Percentiles rank a stretch among this genome's conserved stretches.
These are phyloP conservation scores for Parnassius orleans DNA, from an alignment of 2,888 invertebrate genomes.

Conservation along the genomic window DNA sequence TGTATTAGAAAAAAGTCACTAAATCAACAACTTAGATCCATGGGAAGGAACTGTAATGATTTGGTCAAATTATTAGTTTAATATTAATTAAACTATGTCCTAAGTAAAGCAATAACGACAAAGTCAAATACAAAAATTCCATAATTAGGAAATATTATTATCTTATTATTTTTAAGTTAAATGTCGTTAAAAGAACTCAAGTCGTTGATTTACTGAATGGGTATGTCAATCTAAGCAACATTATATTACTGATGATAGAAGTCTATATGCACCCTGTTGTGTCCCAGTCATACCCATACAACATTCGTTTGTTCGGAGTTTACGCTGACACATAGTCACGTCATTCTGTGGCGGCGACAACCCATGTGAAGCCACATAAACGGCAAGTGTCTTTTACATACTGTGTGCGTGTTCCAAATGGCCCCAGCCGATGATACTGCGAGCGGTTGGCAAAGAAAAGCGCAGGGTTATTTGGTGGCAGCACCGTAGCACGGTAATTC, in stretches of 20 bases:
- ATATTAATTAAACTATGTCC: constrained; percentile 30
- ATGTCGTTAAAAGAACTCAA: constrained; percentile 48
- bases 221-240: constrained; percentile 48
- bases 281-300: constrained; percentile 64
- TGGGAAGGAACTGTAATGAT: constrained; percentile 39
- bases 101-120: constrained; percentile 32
- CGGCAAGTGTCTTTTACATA: constrained; percentile 79
- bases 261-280: constrained; percentile 67
- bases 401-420: constrained; percentile 78
- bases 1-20: constrained; percentile 56
- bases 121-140: constrained; percentile 27
- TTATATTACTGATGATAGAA: constrained; percentile 50
- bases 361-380: constrained; percentile 76
- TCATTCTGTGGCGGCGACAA: constrained; percentile 73
- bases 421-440: constrained; percentile 81
- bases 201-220: constrained; percentile 44
- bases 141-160: constrained; percentile 34
- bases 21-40: constrained; percentile 53
- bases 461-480: constrained; percentile 80
- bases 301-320: constrained; percentile 61
- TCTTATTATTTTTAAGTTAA: constrained; percentile 34
- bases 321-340: constrained; percentile 49
- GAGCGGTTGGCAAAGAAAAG: constrained; percentile 83
- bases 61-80: constrained; percentile 38
- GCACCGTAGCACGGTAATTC: constrained; percentile 77